These are phyloP conservation scores for Caracal caracal DNA, from an alignment of 2,113 vertebrate genomes.

Conservation along the genomic window DNA sequence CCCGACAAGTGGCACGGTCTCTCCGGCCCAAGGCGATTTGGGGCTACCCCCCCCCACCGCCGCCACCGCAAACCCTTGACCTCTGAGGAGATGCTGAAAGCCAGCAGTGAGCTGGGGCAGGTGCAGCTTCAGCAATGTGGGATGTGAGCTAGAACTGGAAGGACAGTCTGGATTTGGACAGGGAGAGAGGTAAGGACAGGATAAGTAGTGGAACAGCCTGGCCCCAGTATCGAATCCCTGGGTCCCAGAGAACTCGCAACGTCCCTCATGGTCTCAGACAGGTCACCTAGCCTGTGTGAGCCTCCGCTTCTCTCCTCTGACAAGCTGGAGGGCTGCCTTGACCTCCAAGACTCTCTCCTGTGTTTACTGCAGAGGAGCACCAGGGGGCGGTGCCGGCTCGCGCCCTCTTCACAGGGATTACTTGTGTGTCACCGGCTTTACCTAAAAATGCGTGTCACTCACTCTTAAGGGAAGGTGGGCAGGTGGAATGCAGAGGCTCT, in stretches of 20 bases:
- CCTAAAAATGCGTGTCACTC: neutral
- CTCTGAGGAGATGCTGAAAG: neutral
- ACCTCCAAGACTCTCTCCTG: neutral
- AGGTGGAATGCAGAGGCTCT: neutral
- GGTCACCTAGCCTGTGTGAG: too few relatives aligned
- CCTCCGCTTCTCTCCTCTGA: neutral
- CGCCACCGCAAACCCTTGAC: neutral
- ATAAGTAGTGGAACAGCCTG: neutral
- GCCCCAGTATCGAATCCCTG: neutral
- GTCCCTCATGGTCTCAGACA: neutral
- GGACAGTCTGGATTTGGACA: neutral
- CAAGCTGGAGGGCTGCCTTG: neutral
- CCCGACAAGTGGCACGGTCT: neutral
- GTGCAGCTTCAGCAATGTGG: neutral
- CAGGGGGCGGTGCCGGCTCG: conserved; percentile 57
- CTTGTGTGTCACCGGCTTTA: rapidly evolving
- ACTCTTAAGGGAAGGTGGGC: neutral
- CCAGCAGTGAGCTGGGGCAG: rapidly evolving
- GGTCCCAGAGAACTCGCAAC: neutral
- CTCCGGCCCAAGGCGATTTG: neutral
- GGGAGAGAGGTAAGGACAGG: neutral
- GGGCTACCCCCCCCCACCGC: neutral
- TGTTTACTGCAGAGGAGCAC: conserved; percentile 15
- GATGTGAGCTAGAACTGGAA: neutral
- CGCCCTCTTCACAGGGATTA: rapidly evolving